Evolutionary conservation across 2,888 invertebrate genomes (phyloP), one percentile per base, ranked within the genome.

Genomic region (Eucriotettix oculatus): DNA sequence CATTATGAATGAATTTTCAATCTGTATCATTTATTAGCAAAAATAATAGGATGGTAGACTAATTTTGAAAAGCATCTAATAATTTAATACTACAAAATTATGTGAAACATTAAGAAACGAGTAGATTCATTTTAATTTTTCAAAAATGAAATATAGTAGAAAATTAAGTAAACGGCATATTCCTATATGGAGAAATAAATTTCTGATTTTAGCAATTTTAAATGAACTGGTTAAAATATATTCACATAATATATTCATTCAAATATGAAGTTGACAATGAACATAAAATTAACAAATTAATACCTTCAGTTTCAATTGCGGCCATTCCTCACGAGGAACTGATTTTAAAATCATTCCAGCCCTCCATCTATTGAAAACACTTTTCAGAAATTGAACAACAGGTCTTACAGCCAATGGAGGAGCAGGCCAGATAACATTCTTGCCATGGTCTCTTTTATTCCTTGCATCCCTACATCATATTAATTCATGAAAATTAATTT

Each of bases 311-410:
- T 85, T 79, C 66, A 97, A 79, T 72, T 92, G 88, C 10, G 91
- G 88, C 91, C 96, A 91, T 69, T 95, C 91, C 43, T 81, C 79
- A 61, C 81, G 76, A 1, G 91, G 92, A 65, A 93, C 82, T 61
- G 85, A 84, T 67, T 80, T 78, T n/a, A 97, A 79, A 59, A 90
- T 83, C 81, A 90, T 90, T 74, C 79, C 84, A 0, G 94, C 95
- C 61, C 93, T 78, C 96, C 96, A 97, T 66, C 86, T 78, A n/a
- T 84, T 79, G 69, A 80, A 86, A 14, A 87, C 81, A 57, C 75
- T 75, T 59, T 78, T 79, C 62, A 88, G 74, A 17, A 80, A 72
- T 1, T 80, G 75, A 14, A 85, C 80, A 1, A 83, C 82, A 16
- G 78, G 72, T 55, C 81, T 76, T 0, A 88, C 79, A 0, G 86